Conservation (phyloP, 2,797 vertebrate genomes). For the Okamejei kenojei region DNA sequence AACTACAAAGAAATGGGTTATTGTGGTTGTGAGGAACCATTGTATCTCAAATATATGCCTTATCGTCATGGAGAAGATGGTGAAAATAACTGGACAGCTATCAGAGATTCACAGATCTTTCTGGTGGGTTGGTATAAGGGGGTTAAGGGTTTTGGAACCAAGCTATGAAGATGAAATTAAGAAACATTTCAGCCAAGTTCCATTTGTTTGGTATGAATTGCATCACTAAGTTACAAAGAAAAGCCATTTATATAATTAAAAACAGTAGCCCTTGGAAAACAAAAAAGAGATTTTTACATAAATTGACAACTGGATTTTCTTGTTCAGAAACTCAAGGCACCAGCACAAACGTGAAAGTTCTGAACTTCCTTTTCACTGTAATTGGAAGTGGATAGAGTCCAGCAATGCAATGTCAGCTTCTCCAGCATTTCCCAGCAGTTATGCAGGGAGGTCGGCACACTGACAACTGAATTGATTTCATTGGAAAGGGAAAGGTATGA, state of each 20-base stretch:
- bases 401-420: too few relatives aligned
- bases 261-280: neutral
- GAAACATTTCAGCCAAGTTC: neutral
- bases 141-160: neutral
- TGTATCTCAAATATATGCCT: neutral
- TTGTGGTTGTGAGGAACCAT: neutral
- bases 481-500: too few relatives aligned
- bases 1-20: neutral
- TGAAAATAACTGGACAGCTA: too few relatives aligned
- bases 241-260: neutral
- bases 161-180: neutral
- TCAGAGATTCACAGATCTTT: too few relatives aligned
- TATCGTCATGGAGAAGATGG: too few relatives aligned
- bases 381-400: too few relatives aligned
- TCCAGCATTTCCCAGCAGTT: too few relatives aligned
- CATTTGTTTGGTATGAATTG: neutral
- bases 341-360: too few relatives aligned
- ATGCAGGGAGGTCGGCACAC: too few relatives aligned
- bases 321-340: too few relatives aligned
- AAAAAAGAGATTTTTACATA: neutral
- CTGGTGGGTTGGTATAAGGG: neutral
- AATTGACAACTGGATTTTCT: neutral
- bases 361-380: too few relatives aligned
- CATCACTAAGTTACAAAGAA: neutral
- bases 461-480: too few relatives aligned